Percentiles rank a stretch among this genome's conserved stretches.
These are phyloP conservation scores for Ceratosolen solmsi DNA, from an alignment of 1,140 invertebrate species.

Conservation along the genomic window DNA sequence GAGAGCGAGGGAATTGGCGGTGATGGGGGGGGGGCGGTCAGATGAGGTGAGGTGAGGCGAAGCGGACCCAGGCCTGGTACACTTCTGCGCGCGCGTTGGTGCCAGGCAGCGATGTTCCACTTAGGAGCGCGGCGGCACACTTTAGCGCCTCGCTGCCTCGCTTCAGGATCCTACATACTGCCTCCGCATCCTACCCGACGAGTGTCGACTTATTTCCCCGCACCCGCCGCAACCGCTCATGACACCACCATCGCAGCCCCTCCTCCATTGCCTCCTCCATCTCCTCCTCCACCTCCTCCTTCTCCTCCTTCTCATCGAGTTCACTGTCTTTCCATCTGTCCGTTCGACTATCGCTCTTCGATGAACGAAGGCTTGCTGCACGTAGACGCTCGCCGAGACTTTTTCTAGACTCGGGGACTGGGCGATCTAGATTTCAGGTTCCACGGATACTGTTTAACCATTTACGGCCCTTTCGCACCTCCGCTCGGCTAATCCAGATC, in stretches of 20 bases:
- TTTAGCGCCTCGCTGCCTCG: conserved; percentile 63
- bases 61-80: conserved; percentile 68
- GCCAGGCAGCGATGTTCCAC: conserved; percentile 73
- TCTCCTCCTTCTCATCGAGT: neutral
- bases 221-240: neutral
- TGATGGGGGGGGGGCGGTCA: conserved; percentile 47
- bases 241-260: neutral
- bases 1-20: too few species aligned
- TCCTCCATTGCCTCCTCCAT: neutral
- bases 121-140: conserved; percentile 71
- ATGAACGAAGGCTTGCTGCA: neutral
- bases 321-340: neutral
- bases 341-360: neutral
- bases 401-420: neutral
- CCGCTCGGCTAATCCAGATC: too few species aligned
- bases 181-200: conserved; percentile 61
- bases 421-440: neutral
- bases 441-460: neutral
- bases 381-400: neutral
- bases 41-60: conserved; percentile 60
- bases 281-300: neutral
- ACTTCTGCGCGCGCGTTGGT: conserved; percentile 59
- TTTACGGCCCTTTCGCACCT: neutral
- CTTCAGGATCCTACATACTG: conserved; percentile 69
- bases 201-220: conserved; percentile 5